phyloP scores from a whole-genome alignment of 1,140 invertebrate genomes.

The Cotesia typhae region DNA sequence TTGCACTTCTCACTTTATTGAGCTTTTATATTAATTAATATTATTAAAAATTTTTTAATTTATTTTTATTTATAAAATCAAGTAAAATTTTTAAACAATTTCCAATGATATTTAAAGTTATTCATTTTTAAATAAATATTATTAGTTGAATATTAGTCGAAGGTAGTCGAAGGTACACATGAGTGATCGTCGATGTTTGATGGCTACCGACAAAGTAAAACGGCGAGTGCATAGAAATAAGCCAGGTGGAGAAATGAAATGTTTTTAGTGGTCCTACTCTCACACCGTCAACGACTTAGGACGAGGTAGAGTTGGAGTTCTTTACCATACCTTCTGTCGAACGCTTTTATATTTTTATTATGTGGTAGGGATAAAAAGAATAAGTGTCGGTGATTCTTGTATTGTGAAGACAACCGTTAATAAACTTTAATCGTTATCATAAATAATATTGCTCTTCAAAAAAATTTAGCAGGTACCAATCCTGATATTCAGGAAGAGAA shows the following conservation, averaged over 20 bases:
- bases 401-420: not conserved
- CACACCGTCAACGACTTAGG: not conserved
- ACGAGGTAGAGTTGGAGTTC: slow-evolving; percentile 4
- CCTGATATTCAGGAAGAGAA: too few species aligned
- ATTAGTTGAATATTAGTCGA: not conserved
- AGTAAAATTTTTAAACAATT: too few species aligned
- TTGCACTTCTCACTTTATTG: too few species aligned
- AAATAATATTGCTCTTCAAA: too few species aligned
- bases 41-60: too few species aligned
- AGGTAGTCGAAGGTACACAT: not conserved
- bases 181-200: not conserved
- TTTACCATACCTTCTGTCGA: too few species aligned
- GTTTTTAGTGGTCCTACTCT: slow-evolving; percentile 41
- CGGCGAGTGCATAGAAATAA: slow-evolving; percentile 22
- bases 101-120: too few species aligned
- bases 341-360: slow-evolving; percentile 6
- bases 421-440: too few species aligned
- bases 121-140: not conserved
- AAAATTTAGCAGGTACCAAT: too few species aligned
- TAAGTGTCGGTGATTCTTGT: not conserved
- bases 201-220: slow-evolving; percentile 25
- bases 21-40: too few species aligned
- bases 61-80: too few species aligned
- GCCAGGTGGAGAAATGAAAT: slow-evolving; percentile 53
- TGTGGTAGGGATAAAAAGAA: slow-evolving; percentile 16